These are phyloP conservation scores for Drosophila tanythrix DNA, from an alignment of 2,888 invertebrate species.

Conservation along the genomic window DNA sequence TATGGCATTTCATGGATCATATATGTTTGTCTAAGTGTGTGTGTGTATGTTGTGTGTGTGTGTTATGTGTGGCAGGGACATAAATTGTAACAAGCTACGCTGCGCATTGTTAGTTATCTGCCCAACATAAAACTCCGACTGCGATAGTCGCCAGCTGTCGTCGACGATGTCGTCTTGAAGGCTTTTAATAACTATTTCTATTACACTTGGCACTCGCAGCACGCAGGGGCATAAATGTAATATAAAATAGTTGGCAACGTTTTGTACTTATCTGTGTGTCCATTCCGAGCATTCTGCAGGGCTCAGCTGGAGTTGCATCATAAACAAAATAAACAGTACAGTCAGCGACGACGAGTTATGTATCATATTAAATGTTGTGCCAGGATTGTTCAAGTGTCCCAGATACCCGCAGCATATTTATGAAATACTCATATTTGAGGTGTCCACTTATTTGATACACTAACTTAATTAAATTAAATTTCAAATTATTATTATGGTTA, in stretches of 20 bases:
- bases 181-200: constrained; percentile 78
- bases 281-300: constrained; percentile 10
- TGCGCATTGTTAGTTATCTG: constrained; percentile 39
- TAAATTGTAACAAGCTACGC: constrained; percentile 66
- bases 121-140: constrained; percentile 41
- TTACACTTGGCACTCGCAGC: constrained; percentile 73
- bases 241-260: constrained; percentile 67
- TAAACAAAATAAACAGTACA: constrained; percentile 17
- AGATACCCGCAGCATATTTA: neutral
- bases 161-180: constrained; percentile 45
- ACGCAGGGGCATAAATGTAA: constrained; percentile 68
- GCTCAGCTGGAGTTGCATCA: constrained; percentile 8
- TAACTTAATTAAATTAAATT: neutral
- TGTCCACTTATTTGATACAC: neutral
- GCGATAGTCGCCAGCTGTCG: constrained; percentile 67
- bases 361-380: constrained; percentile 3
- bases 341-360: constrained; percentile 6
- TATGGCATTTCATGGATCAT: constrained; percentile 77
- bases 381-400: neutral
- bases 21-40: constrained; percentile 13
- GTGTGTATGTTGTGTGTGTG: neutral
- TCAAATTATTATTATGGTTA: neutral
- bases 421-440: neutral
- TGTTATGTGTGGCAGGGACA: constrained; percentile 39
- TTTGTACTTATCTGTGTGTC: constrained; percentile 68